Conservation (phyloP, 2,888 invertebrate species). For the Amphipoea oculea region DNA sequence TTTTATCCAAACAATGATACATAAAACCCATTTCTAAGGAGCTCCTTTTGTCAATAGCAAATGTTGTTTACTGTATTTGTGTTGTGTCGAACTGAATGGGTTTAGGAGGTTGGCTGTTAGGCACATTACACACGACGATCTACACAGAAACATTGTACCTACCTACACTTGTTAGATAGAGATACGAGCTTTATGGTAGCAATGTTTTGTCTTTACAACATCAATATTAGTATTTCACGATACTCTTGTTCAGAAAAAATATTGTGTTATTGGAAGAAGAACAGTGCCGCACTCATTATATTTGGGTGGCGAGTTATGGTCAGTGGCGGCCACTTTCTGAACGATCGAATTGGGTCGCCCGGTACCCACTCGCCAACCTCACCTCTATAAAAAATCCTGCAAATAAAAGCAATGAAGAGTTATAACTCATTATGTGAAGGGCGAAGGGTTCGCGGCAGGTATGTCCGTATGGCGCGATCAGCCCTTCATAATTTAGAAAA, state of each 20-base stretch:
- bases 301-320: constrained; percentile 56
- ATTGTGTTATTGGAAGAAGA: constrained; percentile 12
- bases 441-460: constrained; percentile 88
- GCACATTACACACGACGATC: constrained; percentile 15
- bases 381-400: constrained; percentile 73
- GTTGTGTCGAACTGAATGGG: constrained; percentile 57
- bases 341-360: constrained; percentile 53
- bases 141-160: constrained; percentile 10
- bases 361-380: constrained; percentile 53
- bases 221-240: constrained; percentile 11
- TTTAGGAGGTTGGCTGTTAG: constrained; percentile 46
- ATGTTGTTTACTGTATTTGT: constrained; percentile 57
- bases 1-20: constrained; percentile 81
- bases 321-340: constrained; percentile 52
- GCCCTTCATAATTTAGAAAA: constrained; percentile 89
- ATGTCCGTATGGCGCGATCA: constrained; percentile 89
- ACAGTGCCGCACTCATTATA: constrained; percentile 22
- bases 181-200: not conserved
- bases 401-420: constrained; percentile 80
- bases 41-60: constrained; percentile 63
- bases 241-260: constrained; percentile 9
- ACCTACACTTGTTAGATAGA: not conserved
- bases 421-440: constrained; percentile 81
- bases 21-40: constrained; percentile 72
- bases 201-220: constrained; percentile 29